These are phyloP conservation scores for Takifugu rubripes DNA, from an alignment of 2,797 vertebrate species.

Conservation along the genomic window DNA sequence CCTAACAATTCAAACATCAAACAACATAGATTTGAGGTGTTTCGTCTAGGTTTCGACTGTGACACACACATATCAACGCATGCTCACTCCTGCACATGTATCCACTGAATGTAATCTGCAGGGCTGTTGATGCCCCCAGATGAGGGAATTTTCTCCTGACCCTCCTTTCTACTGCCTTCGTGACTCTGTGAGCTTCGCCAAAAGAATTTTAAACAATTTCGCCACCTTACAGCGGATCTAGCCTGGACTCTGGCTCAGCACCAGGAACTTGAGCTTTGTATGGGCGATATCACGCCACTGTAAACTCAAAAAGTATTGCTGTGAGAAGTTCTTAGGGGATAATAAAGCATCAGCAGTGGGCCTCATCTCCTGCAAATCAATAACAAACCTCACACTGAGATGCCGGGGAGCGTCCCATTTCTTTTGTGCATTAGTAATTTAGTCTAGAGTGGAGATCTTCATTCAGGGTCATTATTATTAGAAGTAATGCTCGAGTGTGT, in stretches of 20 bases:
- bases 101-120: too few relatives aligned
- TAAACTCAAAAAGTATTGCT: conserved; percentile 45
- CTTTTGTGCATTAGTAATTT: conserved; percentile 56
- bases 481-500: conserved; percentile 34
- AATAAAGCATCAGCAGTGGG: conserved; percentile 62
- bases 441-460: conserved; percentile 47
- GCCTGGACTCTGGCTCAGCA: conserved; percentile 22
- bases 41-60: too few relatives aligned
- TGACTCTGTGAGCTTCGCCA: conserved; percentile 29
- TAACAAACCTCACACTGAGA: conserved; percentile 58
- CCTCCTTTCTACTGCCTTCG: conserved; percentile 31
- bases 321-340: conserved; percentile 44
- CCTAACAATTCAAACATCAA: too few relatives aligned
- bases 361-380: conserved; percentile 52
- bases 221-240: conserved; percentile 16
- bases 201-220: conserved; percentile 43
- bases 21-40: too few relatives aligned
- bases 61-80: too few relatives aligned
- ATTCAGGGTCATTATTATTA: conserved; percentile 59
- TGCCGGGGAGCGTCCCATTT: conserved; percentile 44
- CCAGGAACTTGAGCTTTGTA: conserved; percentile 33
- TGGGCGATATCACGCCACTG: conserved; percentile 35
- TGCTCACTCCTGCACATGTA: too few relatives aligned
- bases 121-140: too few relatives aligned
- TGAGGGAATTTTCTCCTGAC: too few relatives aligned